Conservation (phyloP, 2,797 vertebrate genomes). For the Lepus oiostolus region DNA sequence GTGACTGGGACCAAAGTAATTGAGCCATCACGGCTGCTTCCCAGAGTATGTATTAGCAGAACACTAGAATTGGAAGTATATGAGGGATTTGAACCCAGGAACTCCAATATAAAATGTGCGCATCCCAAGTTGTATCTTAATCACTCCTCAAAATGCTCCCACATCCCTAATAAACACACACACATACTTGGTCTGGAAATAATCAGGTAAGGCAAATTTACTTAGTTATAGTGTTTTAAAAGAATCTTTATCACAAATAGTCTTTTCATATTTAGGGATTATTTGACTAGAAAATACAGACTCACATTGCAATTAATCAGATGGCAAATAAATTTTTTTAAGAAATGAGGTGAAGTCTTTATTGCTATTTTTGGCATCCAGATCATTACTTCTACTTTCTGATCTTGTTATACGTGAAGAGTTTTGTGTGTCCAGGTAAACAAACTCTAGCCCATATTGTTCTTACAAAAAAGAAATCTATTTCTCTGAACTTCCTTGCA, state of each 20-base stretch:
- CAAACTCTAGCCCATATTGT: neutral
- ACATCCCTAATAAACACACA: too few species aligned
- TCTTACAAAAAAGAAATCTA: conserved; percentile 32
- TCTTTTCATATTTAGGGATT: neutral
- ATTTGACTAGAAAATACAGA: neutral
- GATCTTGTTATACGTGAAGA: neutral
- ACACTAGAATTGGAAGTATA: too few species aligned
- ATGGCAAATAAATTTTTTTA: neutral
- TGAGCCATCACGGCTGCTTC: too few species aligned
- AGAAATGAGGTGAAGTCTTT: neutral
- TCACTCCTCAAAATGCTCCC: too few species aligned
- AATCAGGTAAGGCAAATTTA: neutral
- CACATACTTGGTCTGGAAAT: neutral
- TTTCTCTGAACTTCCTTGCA: conserved; percentile 36
- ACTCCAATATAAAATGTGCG: too few species aligned
- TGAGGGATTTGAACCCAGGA: too few species aligned
- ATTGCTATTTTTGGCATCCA: neutral
- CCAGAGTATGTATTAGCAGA: too few species aligned
- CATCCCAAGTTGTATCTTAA: too few species aligned
- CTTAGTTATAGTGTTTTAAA: neutral
- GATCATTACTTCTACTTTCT: neutral
- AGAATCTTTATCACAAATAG: neutral
- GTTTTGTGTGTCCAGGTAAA: neutral
- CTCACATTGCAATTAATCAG: neutral
- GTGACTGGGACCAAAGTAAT: too few species aligned